Conservation (phyloP, 2,797 vertebrate species). For the Masticophis lateralis region DNA sequence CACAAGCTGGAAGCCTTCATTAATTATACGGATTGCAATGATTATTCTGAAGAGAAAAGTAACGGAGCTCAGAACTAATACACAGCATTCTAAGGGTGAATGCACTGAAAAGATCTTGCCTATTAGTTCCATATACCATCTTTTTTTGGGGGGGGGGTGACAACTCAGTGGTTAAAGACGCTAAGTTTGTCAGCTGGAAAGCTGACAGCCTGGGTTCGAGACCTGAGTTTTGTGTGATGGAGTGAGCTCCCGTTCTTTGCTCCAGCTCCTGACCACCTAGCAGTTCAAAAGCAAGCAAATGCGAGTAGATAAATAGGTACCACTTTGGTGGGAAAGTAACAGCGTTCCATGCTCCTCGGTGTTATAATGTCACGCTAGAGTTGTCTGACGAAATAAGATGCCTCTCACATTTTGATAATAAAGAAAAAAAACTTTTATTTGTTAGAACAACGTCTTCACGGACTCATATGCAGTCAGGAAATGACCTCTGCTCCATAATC, state of each 20-base stretch:
- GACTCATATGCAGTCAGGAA: too few relatives aligned
- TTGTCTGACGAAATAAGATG: too few relatives aligned
- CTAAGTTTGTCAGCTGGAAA: background rate
- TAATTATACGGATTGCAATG: background rate
- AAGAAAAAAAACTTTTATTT: too few relatives aligned
- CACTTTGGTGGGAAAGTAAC: too few relatives aligned
- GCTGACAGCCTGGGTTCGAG: background rate
- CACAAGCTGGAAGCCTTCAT: background rate
- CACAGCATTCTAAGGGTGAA: background rate
- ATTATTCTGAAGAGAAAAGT: background rate
- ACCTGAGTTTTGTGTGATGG: background rate
- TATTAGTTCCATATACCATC: background rate
- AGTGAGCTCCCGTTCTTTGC: background rate
- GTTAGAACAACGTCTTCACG: too few relatives aligned
- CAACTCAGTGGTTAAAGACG: background rate
- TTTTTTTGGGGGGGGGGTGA: accelerated
- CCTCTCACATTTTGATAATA: too few relatives aligned
- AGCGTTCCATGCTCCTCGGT: too few relatives aligned
- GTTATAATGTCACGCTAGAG: too few relatives aligned
- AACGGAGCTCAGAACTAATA: background rate
- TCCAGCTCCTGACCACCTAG: background rate
- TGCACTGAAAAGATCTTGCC: background rate
- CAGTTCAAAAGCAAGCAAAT: background rate
- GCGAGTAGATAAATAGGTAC: too few relatives aligned
- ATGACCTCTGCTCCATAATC: too few relatives aligned